These are phyloP conservation scores for Drosophila sechellia DNA, from an alignment of 1,140 invertebrate species.

Conservation along the genomic window DNA sequence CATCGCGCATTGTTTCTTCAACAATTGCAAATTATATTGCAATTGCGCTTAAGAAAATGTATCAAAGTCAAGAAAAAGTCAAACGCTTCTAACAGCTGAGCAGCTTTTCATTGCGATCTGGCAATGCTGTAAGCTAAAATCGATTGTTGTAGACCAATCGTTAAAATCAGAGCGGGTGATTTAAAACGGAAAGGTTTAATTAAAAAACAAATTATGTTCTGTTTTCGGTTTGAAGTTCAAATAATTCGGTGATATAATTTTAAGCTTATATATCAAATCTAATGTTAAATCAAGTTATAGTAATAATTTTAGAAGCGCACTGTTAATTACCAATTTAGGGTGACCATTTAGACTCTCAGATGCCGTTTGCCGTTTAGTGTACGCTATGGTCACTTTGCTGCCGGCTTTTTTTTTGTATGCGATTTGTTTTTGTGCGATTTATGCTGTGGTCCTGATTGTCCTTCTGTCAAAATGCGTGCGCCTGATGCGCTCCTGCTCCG, in stretches of 20 bases:
- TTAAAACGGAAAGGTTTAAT: background rate
- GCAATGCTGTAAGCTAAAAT: background rate
- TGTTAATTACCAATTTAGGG: background rate
- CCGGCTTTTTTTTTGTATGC: constrained; percentile 34
- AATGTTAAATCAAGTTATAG: background rate
- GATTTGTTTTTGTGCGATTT: constrained; percentile 52
- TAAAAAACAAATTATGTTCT: background rate
- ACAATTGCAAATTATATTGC: constrained; percentile 15
- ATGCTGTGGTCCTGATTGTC: constrained; percentile 29
- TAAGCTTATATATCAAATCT: background rate
- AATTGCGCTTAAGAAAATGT: constrained; percentile 54
- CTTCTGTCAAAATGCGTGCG: constrained; percentile 45
- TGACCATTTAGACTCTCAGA: background rate
- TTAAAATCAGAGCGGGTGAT: background rate
- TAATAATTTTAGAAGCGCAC: no score
- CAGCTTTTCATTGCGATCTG: background rate
- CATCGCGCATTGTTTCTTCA: constrained; percentile 68
- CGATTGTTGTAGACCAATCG: background rate
- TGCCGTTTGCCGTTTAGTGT: background rate
- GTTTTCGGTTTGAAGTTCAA: no score
- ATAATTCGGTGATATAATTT: no score
- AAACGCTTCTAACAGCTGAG: constrained; percentile 49
- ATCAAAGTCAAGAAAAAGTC: constrained; percentile 76
- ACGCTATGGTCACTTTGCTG: constrained; percentile 10
- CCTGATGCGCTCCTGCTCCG: constrained; percentile 23